phyloP scores from a whole-genome alignment of 2,797 vertebrate genomes.

The Eupleurogrammus muticus region DNA sequence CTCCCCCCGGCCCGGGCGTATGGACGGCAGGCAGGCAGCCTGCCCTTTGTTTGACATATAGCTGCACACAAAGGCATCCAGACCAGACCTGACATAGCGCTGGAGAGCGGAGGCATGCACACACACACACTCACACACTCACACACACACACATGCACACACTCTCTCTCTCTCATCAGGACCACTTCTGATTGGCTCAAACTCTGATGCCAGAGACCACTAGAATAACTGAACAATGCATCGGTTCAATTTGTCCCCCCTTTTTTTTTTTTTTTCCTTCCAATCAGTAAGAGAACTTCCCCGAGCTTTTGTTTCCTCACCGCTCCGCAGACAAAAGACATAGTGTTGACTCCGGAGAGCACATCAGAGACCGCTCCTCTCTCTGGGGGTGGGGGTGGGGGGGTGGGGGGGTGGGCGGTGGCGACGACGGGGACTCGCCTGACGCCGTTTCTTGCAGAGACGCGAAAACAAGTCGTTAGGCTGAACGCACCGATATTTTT shows the following conservation, averaged over 20 bases:
- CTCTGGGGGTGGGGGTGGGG: too few relatives aligned
- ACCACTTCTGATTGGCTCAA: slow-evolving; percentile 75
- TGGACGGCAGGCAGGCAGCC: slow-evolving; percentile 51
- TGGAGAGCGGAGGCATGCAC: slow-evolving; percentile 33
- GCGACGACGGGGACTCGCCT: slow-evolving; percentile 8
- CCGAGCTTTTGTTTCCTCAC: slow-evolving; percentile 35
- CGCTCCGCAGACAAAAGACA: slow-evolving; percentile 45
- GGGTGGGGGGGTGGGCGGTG: too few relatives aligned
- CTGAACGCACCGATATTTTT: slow-evolving; percentile 36
- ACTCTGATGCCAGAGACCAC: slow-evolving; percentile 15
- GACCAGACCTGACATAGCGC: slow-evolving; percentile 56
- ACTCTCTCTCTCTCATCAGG: slow-evolving; percentile 63
- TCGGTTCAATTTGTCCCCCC: slow-evolving; percentile 7
- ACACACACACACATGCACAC: slow-evolving; percentile 20
- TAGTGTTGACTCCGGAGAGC: slow-evolving; percentile 21
- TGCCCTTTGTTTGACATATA: slow-evolving; percentile 78
- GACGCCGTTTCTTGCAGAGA: slow-evolving; percentile 19
- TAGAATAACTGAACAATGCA: neutral
- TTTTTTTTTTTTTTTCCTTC: too few relatives aligned
- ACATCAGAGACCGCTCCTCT: slow-evolving; percentile 26
- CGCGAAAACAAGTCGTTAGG: slow-evolving; percentile 12
- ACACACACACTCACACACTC: slow-evolving; percentile 26
- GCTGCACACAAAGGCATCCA: slow-evolving; percentile 71
- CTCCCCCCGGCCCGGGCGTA: slow-evolving; percentile 40
- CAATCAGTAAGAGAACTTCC: neutral